Evolutionary conservation across 1,140 invertebrate genomes (phyloP), one percentile per base, ranked within the genome.

Genomic region (Penaeus vannamei): DNA sequence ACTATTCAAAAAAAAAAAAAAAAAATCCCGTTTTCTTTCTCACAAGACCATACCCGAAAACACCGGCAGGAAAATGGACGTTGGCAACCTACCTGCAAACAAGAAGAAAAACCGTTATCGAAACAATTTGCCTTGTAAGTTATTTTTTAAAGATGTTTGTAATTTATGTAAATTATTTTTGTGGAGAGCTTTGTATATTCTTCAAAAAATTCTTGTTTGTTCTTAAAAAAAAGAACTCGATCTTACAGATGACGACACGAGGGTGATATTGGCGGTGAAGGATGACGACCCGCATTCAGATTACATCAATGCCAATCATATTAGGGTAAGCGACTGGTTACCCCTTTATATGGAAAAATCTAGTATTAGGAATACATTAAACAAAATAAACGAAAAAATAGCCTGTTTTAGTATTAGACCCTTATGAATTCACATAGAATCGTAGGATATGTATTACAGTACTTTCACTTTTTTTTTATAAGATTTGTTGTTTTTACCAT

Each of bases 81-180:
- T 59, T 53, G 89, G 29, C 46, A 32, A 69, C 32, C 61, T 59
- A 26, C 61, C 84, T 22, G 59, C 1, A 46, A 90, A 90, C 42
- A 85, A 82, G 46, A 76, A 36, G 10, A 90, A 90, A 60, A 90
- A 90, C 60, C 84, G 89, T 66, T 90, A 81, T 77, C 66, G 77
- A 5, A 90, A 90, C 53, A 90, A 90, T 46, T 29, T 53, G 1
- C 89, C 89, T n/a, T 86, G 89, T 90, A 46, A 61, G 89, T 87
- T 80, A 61, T 60, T 26, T 14, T 14, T 14, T 0, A 53, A 53
- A 53, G 10, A 0, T 53, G 53, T 53, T 53, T 53, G 14, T 53
- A 1, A 22, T 76, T 29, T 8, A 22, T n/a, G 32, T 32, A 5
- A 32, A 42, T 80, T 32, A 79, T 14, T 12, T 14, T 32, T 14